These are phyloP conservation scores for Pangasius macronema DNA, from an alignment of 2,797 vertebrate species.

Conservation along the genomic window DNA sequence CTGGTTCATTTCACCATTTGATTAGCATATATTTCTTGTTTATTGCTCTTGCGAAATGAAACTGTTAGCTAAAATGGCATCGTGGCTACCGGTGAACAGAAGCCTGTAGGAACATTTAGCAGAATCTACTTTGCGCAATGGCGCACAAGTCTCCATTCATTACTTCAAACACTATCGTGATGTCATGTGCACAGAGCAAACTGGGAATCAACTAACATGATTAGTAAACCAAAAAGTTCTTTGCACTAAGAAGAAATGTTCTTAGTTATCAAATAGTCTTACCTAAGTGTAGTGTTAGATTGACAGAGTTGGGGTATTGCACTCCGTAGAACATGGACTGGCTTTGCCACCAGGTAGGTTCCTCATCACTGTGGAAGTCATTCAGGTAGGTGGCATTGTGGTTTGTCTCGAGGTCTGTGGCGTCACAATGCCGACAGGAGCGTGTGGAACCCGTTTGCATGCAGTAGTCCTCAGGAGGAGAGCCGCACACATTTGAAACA, in stretches of 20 bases:
- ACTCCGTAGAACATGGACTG: slow-evolving; percentile 91
- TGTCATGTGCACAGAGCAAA: neutral
- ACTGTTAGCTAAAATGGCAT: neutral
- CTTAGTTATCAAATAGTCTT: slow-evolving; percentile 63
- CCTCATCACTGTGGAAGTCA: slow-evolving; percentile 89
- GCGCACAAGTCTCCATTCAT: neutral
- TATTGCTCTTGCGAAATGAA: neutral
- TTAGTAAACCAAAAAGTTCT: neutral
- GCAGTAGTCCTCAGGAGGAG: slow-evolving; percentile 87
- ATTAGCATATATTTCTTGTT: neutral
- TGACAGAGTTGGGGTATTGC: slow-evolving; percentile 88
- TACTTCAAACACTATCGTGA: neutral
- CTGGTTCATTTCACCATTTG: neutral
- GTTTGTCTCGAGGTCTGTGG: slow-evolving; percentile 66
- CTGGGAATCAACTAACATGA: neutral
- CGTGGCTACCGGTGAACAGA: neutral
- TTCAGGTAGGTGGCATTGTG: slow-evolving; percentile 86
- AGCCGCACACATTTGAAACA: slow-evolving; percentile 84
- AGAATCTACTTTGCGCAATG: neutral
- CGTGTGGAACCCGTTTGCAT: slow-evolving; percentile 83
- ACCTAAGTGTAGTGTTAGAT: slow-evolving; percentile 88
- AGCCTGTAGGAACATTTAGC: neutral
- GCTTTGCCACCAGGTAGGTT: slow-evolving; percentile 96
- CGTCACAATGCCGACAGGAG: slow-evolving; percentile 82
- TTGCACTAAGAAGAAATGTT: neutral